Percentiles rank a stretch among this genome's conserved stretches.
Conservation (phyloP, 2,797 vertebrate species). For the Coregonus ussuriensis region DNA sequence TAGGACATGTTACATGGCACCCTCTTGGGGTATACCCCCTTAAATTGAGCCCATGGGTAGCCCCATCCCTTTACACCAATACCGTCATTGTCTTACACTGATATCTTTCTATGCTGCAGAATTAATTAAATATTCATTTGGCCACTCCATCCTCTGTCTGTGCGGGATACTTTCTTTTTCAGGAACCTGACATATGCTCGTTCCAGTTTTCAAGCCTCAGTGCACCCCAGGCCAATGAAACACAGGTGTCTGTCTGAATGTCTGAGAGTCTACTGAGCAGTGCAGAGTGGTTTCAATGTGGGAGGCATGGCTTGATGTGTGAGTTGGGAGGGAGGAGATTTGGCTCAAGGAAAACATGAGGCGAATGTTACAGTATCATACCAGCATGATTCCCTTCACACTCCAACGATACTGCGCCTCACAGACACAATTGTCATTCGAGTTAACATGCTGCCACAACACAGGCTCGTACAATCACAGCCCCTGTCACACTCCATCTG, state of each 20-base stretch:
- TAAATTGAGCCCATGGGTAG: conserved; percentile 12
- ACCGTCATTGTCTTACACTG: conserved; percentile 34
- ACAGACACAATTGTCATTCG: conserved; percentile 40
- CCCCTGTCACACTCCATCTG: conserved; percentile 44
- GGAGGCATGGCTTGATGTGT: conserved; percentile 8
- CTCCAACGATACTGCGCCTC: conserved; percentile 31
- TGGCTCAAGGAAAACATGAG: conserved; percentile 32
- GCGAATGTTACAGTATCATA: conserved; percentile 32
- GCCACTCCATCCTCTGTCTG: conserved; percentile 47
- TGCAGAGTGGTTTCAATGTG: conserved; percentile 26
- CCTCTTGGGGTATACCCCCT: conserved; percentile 11
- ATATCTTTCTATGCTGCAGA: conserved; percentile 6
- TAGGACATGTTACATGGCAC: conserved; percentile 8
- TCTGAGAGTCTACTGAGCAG: conserved; percentile 39
- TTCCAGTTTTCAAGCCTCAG: conserved; percentile 28
- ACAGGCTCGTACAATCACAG: conserved; percentile 40
- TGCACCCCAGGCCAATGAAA: conserved; percentile 34
- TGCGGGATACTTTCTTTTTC: conserved; percentile 39
- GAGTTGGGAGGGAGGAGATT: background rate
- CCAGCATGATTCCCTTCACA: conserved; percentile 32
- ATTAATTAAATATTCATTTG: conserved; percentile 56
- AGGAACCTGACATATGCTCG: conserved; percentile 46
- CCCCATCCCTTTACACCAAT: conserved; percentile 10
- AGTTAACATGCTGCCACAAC: conserved; percentile 26
- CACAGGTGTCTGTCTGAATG: conserved; percentile 54